Conservation (phyloP, 2,888 invertebrate genomes). For the Phyllotreta striolata region DNA sequence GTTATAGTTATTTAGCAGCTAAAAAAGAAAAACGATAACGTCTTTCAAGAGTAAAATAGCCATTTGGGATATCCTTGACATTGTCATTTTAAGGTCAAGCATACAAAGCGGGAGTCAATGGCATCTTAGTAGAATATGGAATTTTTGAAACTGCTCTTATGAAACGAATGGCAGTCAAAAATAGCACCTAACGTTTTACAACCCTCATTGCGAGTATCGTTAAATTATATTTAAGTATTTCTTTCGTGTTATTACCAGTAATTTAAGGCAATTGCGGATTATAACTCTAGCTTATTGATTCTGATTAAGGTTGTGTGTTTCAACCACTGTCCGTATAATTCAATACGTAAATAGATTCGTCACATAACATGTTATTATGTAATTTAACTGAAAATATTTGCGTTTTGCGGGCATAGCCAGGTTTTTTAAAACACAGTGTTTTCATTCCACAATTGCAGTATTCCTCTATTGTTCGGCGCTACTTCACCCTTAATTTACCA, state of each 20-base stretch:
- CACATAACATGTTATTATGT: conserved; percentile 30
- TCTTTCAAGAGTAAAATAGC: too few relatives aligned
- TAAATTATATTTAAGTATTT: conserved; percentile 12
- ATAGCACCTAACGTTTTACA: background rate
- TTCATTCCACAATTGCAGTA: conserved; percentile 38
- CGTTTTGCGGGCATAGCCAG: conserved; percentile 28
- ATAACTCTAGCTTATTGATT: conserved; percentile 32
- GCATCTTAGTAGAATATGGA: too few relatives aligned
- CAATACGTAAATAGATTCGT: conserved; percentile 28
- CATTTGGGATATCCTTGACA: too few relatives aligned
- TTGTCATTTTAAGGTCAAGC: too few relatives aligned
- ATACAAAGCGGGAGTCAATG: too few relatives aligned
- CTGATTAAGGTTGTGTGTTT: conserved; percentile 31
- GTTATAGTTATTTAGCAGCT: too few relatives aligned
- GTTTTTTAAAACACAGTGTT: conserved; percentile 38
- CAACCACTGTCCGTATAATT: conserved; percentile 28
- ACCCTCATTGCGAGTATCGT: background rate
- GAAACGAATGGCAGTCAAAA: too few relatives aligned
- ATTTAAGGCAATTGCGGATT: conserved; percentile 27
- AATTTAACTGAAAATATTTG: conserved; percentile 34
- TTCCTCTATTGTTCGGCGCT: conserved; percentile 33
- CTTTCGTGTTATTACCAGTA: conserved; percentile 21
- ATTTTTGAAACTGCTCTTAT: too few relatives aligned
- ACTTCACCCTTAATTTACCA: conserved; percentile 36
- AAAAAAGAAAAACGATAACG: too few relatives aligned